Evolutionary conservation across 37 sponge, comb jelly and placozoan genomes (phyloP).

Genomic region (Dysidea cf. avara): DNA sequence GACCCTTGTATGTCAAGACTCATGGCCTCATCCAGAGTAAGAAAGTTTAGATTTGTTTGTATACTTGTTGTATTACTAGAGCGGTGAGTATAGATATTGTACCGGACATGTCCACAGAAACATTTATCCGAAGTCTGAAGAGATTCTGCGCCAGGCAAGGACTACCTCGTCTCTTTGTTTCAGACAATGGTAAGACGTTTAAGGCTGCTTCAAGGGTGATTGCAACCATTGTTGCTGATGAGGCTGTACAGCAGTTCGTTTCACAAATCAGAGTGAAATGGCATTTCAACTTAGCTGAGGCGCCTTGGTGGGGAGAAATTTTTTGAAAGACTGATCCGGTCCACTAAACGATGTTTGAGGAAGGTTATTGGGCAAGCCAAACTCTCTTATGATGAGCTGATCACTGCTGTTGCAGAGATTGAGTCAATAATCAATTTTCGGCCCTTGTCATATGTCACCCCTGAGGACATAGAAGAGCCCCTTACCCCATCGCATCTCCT

Average conservation of each 20-base stretch:
- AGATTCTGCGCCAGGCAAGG: constrained; percentile 12
- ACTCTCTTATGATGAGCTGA: constrained; percentile 10
- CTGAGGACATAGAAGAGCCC: constrained; percentile 23
- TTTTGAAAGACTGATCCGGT: constrained; percentile 18
- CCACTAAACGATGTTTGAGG: constrained; percentile 21
- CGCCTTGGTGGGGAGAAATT: constrained; percentile 37
- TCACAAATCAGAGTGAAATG: not conserved
- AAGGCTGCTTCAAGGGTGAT: constrained; percentile 19
- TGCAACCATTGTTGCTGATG: not conserved
- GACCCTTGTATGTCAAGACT: constrained; percentile 11
- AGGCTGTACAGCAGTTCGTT: not conserved
- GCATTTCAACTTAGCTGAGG: constrained; percentile 11
- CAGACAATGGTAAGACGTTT: constrained; percentile 28
- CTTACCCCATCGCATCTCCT: constrained; percentile 33
- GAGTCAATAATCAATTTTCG: constrained; percentile 8
- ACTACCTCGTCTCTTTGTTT: constrained; percentile 14
- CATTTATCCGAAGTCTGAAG: constrained; percentile 10
- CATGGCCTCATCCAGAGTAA: not conserved
- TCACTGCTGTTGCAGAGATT: constrained; percentile 17
- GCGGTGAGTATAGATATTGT: constrained; percentile 20
- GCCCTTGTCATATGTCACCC: constrained; percentile 12
- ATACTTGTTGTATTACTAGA: constrained; percentile 10
- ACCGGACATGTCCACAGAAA: not conserved
- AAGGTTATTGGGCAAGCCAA: constrained; percentile 13
- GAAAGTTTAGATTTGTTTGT: not conserved